These are phyloP conservation scores for Pinna nobilis DNA, from an alignment of 1,140 invertebrate species.

Conservation along the genomic window DNA sequence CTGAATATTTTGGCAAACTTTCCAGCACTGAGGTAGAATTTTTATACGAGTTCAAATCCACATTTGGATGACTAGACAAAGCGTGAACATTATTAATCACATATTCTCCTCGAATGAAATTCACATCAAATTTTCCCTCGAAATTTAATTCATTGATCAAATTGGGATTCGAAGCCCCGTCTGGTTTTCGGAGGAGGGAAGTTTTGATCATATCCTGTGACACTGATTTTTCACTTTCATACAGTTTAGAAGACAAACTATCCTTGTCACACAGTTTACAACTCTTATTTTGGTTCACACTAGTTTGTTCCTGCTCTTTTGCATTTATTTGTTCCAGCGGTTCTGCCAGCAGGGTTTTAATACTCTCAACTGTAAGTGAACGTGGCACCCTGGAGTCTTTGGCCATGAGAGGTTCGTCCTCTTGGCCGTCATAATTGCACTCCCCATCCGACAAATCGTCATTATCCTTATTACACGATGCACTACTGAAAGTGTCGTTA, in stretches of 20 bases:
- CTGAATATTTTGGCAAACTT: slow-evolving; percentile 24
- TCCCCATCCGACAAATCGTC: slow-evolving; percentile 36
- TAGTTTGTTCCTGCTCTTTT: slow-evolving; percentile 39
- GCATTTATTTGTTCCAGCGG: slow-evolving; percentile 30
- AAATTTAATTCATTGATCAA: slow-evolving; percentile 73
- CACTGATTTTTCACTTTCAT: slow-evolving; percentile 47
- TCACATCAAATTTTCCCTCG: slow-evolving; percentile 37
- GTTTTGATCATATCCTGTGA: too few species aligned
- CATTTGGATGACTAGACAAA: slow-evolving; percentile 50
- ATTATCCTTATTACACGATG: slow-evolving; percentile 57
- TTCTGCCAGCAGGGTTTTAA: slow-evolving; percentile 51
- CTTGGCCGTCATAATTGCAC: slow-evolving; percentile 5
- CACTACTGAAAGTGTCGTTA: slow-evolving; percentile 69
- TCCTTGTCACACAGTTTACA: slow-evolving; percentile 24
- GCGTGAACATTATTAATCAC: slow-evolving; percentile 47
- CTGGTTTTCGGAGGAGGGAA: slow-evolving; percentile 80
- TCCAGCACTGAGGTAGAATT: slow-evolving; percentile 40
- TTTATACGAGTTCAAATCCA: slow-evolving; percentile 25
- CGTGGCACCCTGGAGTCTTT: slow-evolving; percentile 11
- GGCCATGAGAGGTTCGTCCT: slow-evolving; percentile 26
- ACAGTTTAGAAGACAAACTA: too few species aligned
- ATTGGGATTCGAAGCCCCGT: slow-evolving; percentile 93
- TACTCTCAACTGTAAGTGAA: slow-evolving; percentile 45
- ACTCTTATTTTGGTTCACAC: background rate
- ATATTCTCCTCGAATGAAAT: slow-evolving; percentile 47